Conservation (phyloP, 1,140 invertebrate genomes). For the Lepidurus arcticus region DNA sequence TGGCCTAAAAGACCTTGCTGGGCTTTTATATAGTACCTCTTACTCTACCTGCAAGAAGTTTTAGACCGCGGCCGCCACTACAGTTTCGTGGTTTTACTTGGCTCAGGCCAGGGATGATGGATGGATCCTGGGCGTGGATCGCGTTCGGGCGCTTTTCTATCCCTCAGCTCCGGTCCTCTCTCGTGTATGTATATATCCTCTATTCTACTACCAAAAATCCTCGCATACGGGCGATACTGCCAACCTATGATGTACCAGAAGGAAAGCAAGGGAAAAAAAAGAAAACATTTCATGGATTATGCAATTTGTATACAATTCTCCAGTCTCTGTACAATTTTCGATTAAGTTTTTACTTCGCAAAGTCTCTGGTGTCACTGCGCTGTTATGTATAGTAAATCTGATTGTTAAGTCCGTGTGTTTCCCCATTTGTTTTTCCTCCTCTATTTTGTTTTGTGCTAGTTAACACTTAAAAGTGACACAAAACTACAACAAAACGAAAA, state of each 20-base stretch:
- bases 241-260: not conserved
- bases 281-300: no score
- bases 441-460: no score
- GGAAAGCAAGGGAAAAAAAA: not conserved
- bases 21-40: not conserved
- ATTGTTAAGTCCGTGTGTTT: no score
- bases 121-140: constrained; percentile 20
- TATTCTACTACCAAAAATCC: not conserved
- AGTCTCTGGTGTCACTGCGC: no score
- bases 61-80: not conserved
- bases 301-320: no score
- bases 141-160: constrained; percentile 7
- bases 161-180: not conserved
- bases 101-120: not conserved
- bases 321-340: no score
- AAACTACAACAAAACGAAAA: no score
- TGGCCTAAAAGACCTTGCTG: not conserved
- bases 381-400: no score
- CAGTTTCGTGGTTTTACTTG: not conserved
- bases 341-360: no score
- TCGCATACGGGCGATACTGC: no score
- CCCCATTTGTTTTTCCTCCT: no score
- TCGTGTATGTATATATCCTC: not conserved
- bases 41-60: constrained; percentile 14
- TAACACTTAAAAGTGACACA: no score